phyloP scores from a whole-genome alignment of 2,797 vertebrate genomes.

The Phoeniculus purpureus region DNA sequence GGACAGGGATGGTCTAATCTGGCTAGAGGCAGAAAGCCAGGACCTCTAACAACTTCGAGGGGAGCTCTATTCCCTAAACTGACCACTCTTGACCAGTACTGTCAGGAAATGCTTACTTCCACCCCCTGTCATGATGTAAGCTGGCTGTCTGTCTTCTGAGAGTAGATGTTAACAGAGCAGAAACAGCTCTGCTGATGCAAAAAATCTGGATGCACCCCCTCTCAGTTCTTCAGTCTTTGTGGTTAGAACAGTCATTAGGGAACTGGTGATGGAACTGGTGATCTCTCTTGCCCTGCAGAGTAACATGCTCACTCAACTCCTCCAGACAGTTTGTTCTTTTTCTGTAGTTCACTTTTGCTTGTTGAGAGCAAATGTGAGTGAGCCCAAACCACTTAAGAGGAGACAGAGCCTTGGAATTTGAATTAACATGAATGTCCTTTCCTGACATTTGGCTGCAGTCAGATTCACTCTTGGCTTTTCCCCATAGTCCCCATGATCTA shows the following conservation, averaged over 20 bases:
- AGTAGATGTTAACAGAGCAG: neutral
- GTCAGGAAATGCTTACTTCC: neutral
- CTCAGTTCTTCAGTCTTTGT: neutral
- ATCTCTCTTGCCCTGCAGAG: neutral
- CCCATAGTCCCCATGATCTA: neutral
- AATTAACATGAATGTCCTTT: neutral
- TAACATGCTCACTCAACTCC: neutral
- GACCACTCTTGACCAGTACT: neutral
- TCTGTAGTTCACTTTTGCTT: neutral
- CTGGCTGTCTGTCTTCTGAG: slow-evolving; percentile 3
- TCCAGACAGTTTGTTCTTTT: neutral
- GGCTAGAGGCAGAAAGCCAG: neutral
- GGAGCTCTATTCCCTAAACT: neutral
- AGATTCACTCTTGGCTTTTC: neutral
- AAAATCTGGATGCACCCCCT: accelerated
- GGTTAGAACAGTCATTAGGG: neutral
- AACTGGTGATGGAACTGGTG: neutral
- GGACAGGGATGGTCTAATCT: neutral
- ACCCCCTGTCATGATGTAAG: neutral
- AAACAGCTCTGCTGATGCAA: neutral
- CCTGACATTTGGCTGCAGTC: neutral
- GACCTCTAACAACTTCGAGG: neutral
- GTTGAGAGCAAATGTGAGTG: neutral
- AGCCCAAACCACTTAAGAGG: neutral
- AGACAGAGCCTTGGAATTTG: neutral